A percentile compares a stretch with the other conserved stretches of the same genome.
Conservation (phyloP, 2,113 vertebrate genomes). For the Cavia porcellus region DNA sequence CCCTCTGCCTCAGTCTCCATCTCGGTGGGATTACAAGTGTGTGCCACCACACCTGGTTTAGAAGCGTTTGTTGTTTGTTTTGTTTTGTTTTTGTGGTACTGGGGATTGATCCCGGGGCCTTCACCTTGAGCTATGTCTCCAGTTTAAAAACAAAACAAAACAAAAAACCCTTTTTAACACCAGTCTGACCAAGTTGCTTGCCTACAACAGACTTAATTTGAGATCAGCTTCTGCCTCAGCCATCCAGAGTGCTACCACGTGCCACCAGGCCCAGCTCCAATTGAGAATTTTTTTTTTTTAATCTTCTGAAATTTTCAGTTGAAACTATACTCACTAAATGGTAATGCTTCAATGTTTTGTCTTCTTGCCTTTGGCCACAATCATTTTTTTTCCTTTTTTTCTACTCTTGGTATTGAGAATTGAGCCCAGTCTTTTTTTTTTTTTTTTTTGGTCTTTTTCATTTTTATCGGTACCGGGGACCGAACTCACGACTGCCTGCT, state of each 20-base stretch:
- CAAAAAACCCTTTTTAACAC: not conserved
- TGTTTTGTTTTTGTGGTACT: not conserved
- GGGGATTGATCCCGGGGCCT: too few relatives aligned
- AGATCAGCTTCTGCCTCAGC: not conserved
- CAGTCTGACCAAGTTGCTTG: not conserved
- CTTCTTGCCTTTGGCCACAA: not conserved
- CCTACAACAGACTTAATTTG: not conserved
- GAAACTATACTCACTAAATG: not conserved
- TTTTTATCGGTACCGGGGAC: too few relatives aligned
- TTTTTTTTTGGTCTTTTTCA: too few relatives aligned
- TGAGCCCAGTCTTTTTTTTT: not conserved
- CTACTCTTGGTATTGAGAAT: not conserved
- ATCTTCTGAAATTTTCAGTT: not conserved
- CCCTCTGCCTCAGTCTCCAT: not conserved
- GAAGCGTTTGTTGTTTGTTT: not conserved
- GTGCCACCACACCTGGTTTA: not conserved
- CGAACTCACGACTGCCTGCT: too few relatives aligned
- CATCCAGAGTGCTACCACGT: not conserved
- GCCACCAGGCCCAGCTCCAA: not conserved
- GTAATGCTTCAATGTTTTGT: not conserved
- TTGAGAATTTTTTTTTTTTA: not conserved
- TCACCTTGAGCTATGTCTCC: not conserved
- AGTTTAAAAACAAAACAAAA: not conserved
- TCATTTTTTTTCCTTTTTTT: not conserved
- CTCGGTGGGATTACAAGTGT: not conserved